Percentiles rank a stretch among this genome's conserved stretches.
These are phyloP conservation scores for Pachyrhynchus sulphureomaculatus DNA, from an alignment of 1,140 invertebrate genomes.

Conservation along the genomic window DNA sequence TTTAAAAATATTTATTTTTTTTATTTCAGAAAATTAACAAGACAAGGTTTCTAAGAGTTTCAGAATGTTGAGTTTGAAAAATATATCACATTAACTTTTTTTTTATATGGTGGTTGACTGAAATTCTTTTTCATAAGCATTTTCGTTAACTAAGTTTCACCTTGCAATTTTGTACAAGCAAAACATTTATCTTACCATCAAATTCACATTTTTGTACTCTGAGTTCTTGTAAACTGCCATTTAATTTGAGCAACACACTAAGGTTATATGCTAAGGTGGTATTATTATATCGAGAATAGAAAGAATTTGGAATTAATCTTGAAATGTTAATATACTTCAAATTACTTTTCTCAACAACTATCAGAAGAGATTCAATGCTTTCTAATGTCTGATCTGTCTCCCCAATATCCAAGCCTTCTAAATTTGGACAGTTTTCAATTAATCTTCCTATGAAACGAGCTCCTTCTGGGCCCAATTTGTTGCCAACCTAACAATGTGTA, in stretches of 20 bases:
- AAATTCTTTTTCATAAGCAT: no score
- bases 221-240: conserved; percentile 55
- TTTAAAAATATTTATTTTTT: no score
- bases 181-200: conserved; percentile 23
- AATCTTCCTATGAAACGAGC: conserved; percentile 54
- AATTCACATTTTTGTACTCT: conserved; percentile 61
- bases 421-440: conserved; percentile 50
- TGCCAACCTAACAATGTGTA: conserved; percentile 11
- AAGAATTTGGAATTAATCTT: conserved; percentile 52
- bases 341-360: conserved; percentile 41
- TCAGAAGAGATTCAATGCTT: conserved; percentile 51
- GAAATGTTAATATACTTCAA: conserved; percentile 60
- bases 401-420: conserved; percentile 57
- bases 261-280: conserved; percentile 44
- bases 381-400: conserved; percentile 56
- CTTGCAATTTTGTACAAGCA: no score
- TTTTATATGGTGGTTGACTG: no score
- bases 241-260: conserved; percentile 48
- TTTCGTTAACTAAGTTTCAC: no score
- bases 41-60: no score
- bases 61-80: no score
- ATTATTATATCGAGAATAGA: conserved; percentile 42
- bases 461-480: conserved; percentile 47
- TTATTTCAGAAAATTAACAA: no score
- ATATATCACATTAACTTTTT: no score